A percentile compares a stretch with the other conserved stretches of the same genome.
These are phyloP conservation scores for Athene cunicularia DNA, from an alignment of 2,113 vertebrate genomes.

Conservation along the genomic window DNA sequence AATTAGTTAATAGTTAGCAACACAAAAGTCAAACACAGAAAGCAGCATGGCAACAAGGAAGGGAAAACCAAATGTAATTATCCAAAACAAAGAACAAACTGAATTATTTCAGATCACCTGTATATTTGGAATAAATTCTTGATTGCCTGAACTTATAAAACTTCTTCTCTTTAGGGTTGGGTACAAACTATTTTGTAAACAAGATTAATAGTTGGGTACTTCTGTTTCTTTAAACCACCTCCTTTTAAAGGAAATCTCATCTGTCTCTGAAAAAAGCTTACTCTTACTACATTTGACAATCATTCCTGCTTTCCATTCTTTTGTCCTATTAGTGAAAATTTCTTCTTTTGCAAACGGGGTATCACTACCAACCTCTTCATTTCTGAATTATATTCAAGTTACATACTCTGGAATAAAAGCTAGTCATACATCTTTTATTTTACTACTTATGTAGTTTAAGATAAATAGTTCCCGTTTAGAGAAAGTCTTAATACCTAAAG, in stretches of 20 bases:
- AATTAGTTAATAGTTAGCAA: conserved; percentile 74
- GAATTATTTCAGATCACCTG: background rate
- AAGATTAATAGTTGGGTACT: background rate
- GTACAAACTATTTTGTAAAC: background rate
- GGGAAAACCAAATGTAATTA: conserved; percentile 35
- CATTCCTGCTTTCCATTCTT: background rate
- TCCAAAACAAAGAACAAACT: background rate
- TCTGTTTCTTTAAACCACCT: background rate
- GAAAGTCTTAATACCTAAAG: background rate
- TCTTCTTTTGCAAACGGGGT: background rate
- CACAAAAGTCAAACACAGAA: conserved; percentile 67
- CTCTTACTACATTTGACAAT: background rate
- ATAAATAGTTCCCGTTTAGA: background rate
- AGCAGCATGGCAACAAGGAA: conserved; percentile 57
- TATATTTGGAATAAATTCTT: background rate
- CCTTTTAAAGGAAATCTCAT: background rate
- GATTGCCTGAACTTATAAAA: background rate
- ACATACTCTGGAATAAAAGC: background rate
- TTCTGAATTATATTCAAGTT: background rate
- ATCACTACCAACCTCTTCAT: background rate
- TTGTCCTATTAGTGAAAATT: background rate
- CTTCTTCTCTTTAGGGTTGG: background rate
- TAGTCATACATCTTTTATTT: background rate
- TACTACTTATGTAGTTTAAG: background rate
- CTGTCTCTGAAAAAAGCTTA: background rate